Conservation (phyloP, 2,113 vertebrate genomes). For the Rutilus rutilus region DNA sequence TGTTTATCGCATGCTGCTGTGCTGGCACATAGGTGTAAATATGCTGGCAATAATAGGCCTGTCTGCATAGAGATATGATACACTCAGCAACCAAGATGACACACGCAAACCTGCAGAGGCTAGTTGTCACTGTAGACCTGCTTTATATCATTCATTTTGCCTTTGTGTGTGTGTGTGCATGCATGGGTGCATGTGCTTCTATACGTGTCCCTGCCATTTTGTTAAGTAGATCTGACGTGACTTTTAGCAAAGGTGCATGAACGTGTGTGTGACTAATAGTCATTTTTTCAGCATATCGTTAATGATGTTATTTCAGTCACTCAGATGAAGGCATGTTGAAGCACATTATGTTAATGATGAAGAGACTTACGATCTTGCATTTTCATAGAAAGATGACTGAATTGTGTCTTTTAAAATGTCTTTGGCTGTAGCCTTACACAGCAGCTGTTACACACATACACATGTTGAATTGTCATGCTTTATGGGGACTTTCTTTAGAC, state of each 20-base stretch:
- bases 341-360: background rate
- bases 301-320: conserved; percentile 4
- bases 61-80: conserved; percentile 38
- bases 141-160: background rate
- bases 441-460: background rate
- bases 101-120: conserved; percentile 23
- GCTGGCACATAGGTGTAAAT: conserved; percentile 31
- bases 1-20: conserved; percentile 32
- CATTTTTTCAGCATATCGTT: background rate
- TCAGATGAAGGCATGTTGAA: background rate
- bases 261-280: background rate
- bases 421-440: background rate
- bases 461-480: too few species aligned
- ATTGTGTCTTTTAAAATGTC: background rate
- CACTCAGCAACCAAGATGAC: conserved; percentile 50
- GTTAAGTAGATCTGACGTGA: background rate
- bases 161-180: background rate
- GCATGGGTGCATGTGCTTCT: background rate
- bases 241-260: background rate
- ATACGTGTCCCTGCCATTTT: background rate
- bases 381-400: background rate
- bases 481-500: too few species aligned
- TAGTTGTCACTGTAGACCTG: conserved; percentile 25
- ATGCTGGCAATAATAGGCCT: conserved; percentile 31
- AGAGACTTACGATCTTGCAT: background rate